Evolutionary conservation across 1,140 invertebrate species (phyloP), one percentile per base, ranked within the genome.

Genomic region (Papilio xuthus): DNA sequence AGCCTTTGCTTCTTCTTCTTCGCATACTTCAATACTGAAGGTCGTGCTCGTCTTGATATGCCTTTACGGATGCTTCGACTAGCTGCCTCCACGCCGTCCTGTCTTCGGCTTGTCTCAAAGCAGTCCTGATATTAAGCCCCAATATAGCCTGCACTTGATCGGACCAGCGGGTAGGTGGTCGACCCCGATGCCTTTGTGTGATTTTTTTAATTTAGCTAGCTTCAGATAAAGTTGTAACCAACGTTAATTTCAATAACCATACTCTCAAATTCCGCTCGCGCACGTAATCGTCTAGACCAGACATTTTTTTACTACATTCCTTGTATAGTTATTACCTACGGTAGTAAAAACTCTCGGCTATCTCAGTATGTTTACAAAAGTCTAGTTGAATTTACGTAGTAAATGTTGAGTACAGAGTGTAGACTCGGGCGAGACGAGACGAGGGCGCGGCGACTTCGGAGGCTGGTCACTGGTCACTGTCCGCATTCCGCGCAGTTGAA

Each of bases 401-500:
- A 73, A 47, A 1, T 26, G 71, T 10, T 42, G 71, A 41, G 71
- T 78, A 78, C 44, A 85, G 84, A 81, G 73, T 78, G 85, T 81
- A 88, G 86, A 87, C 85, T 83, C 87, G 88, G 84, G 91, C 84
- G 88, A n/a, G 50, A 0, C n/a, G 50, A 20, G 50, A n/a, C 50
- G 50, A 53, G 50, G 50, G 50, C 50, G 84, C 83, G 83, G 83
- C 79, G 81, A 82, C 85, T 88, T 83, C 84, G 88, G 89, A 89
- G 84, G 60, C 60, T 60, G 56, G 9, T 26, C 56, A 87, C 85
- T 90, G 89, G 90, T 84, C 90, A 90, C 79, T 92, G 92, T 88
- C 92, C 92, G 92, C 92, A 93, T 93, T 93, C 92, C 84, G 86
- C 69, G 75, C 86, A 90, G 86, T 93, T 92, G 92, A 93, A 93